Conservation (phyloP, 2,888 invertebrate genomes). For the Schizaphis graminum region DNA sequence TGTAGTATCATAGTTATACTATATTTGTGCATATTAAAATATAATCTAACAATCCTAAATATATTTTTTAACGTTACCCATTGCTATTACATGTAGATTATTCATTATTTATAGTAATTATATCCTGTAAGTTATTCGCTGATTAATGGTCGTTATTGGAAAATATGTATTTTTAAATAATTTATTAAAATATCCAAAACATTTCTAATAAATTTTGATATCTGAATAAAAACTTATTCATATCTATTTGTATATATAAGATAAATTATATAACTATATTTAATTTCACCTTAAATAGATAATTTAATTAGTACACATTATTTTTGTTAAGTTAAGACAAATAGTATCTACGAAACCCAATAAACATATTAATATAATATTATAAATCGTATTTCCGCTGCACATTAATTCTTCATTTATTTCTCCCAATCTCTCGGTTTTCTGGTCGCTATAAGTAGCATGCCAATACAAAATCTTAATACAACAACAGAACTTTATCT, state of each 20-base stretch:
- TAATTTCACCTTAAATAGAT: background rate
- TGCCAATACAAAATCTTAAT: background rate
- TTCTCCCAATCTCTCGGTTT: background rate
- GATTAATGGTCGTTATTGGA: too few species aligned
- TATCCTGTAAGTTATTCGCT: too few species aligned
- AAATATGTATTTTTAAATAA: too few species aligned
- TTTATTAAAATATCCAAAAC: background rate
- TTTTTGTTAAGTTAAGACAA: background rate
- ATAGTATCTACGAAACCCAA: background rate
- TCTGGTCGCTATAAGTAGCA: background rate
- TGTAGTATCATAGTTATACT: too few species aligned
- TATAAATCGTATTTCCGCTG: background rate
- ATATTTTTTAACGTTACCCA: background rate
- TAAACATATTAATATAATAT: background rate
- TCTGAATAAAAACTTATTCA: too few species aligned
- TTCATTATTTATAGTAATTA: too few species aligned
- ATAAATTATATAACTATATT: background rate
- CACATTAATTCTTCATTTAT: background rate
- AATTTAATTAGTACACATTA: background rate
- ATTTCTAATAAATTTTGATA: background rate
- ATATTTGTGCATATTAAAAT: background rate
- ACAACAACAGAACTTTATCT: background rate
- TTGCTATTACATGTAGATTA: background rate
- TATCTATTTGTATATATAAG: too few species aligned
- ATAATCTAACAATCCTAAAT: background rate